Evolutionary conservation across 2,888 invertebrate species (phyloP).

Genomic region (Apamea anceps): DNA sequence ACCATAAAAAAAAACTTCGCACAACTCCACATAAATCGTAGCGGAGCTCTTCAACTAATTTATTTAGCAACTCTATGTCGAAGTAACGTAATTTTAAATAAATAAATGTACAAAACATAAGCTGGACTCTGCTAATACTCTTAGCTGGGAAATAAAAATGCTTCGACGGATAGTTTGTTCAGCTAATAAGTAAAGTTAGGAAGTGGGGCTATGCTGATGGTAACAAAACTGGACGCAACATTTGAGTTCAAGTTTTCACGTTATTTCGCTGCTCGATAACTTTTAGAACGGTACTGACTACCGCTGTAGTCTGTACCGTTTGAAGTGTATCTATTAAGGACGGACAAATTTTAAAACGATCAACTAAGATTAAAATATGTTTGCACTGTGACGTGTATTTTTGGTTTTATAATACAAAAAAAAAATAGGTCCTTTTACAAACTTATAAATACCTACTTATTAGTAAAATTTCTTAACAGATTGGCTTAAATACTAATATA

Average conservation of each 20-base stretch:
- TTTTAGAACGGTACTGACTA: constrained; percentile 13
- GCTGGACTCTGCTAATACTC: constrained; percentile 64
- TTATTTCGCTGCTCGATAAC: constrained; percentile 50
- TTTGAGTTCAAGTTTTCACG: constrained; percentile 72
- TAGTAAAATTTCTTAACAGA: no score
- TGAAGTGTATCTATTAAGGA: constrained; percentile 3
- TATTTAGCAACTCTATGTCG: constrained; percentile 39
- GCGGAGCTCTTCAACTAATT: constrained; percentile 42
- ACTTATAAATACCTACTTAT: no score
- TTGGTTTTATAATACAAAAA: not conserved
- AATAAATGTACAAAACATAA: constrained; percentile 67
- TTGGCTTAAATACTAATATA: no score
- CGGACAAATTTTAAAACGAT: constrained; percentile 3
- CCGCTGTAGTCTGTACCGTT: not conserved
- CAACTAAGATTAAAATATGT: not conserved
- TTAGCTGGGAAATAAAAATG: constrained; percentile 62
- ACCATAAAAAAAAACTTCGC: constrained; percentile 20
- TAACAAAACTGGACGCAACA: constrained; percentile 59
- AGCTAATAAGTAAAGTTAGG: constrained; percentile 72
- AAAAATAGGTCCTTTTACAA: no score
- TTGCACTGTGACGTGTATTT: not conserved
- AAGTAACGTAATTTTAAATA: constrained; percentile 50
- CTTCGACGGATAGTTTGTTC: constrained; percentile 48
- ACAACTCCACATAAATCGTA: constrained; percentile 33
- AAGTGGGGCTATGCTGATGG: constrained; percentile 53